Percentiles rank a stretch among this genome's conserved stretches.
phyloP scores from a whole-genome alignment of 2,113 vertebrate genomes.

The Caloenas nicobarica region DNA sequence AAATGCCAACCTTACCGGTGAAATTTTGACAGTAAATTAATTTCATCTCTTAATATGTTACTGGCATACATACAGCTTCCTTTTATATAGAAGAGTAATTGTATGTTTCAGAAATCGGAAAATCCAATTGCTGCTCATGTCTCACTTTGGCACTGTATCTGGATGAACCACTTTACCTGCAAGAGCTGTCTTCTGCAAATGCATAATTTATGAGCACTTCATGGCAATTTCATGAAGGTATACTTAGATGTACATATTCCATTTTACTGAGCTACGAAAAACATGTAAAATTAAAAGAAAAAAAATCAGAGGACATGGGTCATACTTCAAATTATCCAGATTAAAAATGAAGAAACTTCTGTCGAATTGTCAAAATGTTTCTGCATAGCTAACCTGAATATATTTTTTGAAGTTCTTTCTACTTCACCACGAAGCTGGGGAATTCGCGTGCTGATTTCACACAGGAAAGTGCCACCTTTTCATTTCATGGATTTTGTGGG shows the following conservation, averaged over 20 bases:
- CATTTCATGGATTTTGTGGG: not conserved
- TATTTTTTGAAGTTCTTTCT: not conserved
- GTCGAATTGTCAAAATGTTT: not conserved
- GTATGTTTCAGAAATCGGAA: not conserved
- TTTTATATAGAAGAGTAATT: not conserved
- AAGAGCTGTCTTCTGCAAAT: not conserved
- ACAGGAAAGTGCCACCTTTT: not conserved
- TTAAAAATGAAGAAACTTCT: not conserved
- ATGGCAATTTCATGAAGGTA: not conserved
- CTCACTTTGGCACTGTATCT: not conserved
- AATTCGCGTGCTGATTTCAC: not conserved
- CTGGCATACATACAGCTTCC: not conserved
- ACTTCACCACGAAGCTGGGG: not conserved
- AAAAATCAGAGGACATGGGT: not conserved
- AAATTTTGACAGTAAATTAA: not conserved
- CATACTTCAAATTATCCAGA: not conserved
- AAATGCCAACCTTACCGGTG: not conserved
- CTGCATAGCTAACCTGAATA: not conserved
- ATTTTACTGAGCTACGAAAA: not conserved
- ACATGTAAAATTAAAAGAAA: not conserved
- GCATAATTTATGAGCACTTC: constrained; percentile 6
- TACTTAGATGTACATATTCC: not conserved
- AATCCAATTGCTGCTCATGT: not conserved
- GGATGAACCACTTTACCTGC: not conserved
- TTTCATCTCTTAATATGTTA: not conserved